These are phyloP conservation scores for Anomalospiza imberbis DNA, from an alignment of 2,797 vertebrate species.

Conservation along the genomic window DNA sequence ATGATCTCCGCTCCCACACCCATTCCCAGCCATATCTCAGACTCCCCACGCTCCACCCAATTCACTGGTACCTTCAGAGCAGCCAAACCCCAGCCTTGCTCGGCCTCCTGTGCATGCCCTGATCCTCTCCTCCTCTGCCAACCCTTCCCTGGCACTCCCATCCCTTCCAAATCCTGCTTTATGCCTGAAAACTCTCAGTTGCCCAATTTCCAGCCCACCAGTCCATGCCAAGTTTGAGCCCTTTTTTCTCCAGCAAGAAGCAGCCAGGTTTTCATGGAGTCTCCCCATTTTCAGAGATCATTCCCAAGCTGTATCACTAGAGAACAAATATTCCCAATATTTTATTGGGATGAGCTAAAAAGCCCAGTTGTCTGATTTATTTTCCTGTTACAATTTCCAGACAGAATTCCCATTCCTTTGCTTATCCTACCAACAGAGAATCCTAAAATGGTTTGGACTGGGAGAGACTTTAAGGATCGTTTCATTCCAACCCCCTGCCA, in stretches of 20 bases:
- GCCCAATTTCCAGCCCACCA: neutral
- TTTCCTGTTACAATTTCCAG: neutral
- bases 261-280: accelerated
- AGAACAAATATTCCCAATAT: neutral
- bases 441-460: neutral
- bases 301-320: accelerated
- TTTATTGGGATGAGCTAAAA: neutral
- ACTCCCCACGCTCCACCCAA: neutral
- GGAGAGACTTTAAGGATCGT: neutral
- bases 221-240: accelerated
- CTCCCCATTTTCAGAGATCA: neutral
- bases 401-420: neutral
- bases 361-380: neutral
- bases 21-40: accelerated
- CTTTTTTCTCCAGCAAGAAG: neutral
- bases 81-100: neutral
- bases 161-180: neutral
- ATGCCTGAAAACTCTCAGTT: accelerated
- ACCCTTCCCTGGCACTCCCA: neutral
- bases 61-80: neutral
- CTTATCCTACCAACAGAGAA: neutral
- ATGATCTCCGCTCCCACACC: neutral
- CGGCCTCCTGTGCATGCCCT: accelerated
- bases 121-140: neutral
- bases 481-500: neutral